Conservation (phyloP, 92 coral and sea anemone genomes). For the Parazoanthus swiftii region DNA sequence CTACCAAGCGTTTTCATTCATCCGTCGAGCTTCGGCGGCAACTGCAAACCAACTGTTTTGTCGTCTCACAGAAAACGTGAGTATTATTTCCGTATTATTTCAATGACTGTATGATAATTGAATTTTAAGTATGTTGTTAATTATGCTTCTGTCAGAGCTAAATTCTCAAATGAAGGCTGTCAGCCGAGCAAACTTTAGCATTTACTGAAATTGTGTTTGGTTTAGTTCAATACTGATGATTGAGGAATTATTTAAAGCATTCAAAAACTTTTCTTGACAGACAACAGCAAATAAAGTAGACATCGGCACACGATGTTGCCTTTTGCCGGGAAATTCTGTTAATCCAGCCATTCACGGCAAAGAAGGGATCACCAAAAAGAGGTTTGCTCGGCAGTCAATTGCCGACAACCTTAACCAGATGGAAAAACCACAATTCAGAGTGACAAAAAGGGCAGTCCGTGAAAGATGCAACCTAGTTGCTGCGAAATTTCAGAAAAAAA, state of each 20-base stretch:
- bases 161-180: background rate
- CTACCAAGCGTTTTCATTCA: no score
- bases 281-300: conserved; percentile 48
- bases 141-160: background rate
- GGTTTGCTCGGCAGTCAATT: conserved; percentile 46
- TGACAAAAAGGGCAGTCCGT: conserved; percentile 48
- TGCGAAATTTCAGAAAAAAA: conserved; percentile 41
- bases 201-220: background rate
- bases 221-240: background rate
- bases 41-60: no score
- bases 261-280: background rate
- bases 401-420: conserved; percentile 40
- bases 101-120: no score
- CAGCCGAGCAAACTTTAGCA: background rate
- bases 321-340: conserved; percentile 37
- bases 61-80: no score
- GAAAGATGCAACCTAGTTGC: background rate
- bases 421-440: conserved; percentile 44
- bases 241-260: no score
- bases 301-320: conserved; percentile 35
- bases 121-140: no score
- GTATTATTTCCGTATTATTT: no score
- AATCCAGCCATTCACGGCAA: background rate
- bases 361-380: conserved; percentile 42
- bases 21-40: no score